These are phyloP conservation scores for Drosophila teissieri DNA, from an alignment of 1,140 invertebrate genomes.

Conservation along the genomic window DNA sequence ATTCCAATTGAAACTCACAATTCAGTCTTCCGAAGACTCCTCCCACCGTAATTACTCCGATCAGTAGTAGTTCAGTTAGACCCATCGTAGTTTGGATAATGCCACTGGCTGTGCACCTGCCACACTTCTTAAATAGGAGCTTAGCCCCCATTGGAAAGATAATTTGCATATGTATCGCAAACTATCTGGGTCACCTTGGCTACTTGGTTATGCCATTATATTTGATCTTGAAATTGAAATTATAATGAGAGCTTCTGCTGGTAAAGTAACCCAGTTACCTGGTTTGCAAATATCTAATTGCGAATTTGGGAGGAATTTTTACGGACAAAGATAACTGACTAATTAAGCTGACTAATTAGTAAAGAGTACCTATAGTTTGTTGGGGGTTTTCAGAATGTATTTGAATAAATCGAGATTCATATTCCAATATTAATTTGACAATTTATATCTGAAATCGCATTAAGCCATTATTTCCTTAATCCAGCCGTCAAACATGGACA, in stretches of 20 bases:
- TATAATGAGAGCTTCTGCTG: conserved; percentile 52
- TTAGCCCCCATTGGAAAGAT: conserved; percentile 35
- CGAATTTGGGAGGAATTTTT: neutral
- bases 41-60: conserved; percentile 19
- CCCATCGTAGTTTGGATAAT: conserved; percentile 45
- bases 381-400: no score
- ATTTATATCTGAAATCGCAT: no score
- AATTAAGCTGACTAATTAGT: no score
- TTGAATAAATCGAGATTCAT: neutral
- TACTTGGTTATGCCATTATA: conserved; percentile 69
- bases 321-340: neutral
- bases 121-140: conserved; percentile 31
- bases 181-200: conserved; percentile 28
- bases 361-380: no score
- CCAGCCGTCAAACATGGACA: conserved; percentile 85
- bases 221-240: conserved; percentile 77
- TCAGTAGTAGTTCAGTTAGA: conserved; percentile 28
- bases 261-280: conserved; percentile 47
- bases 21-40: conserved; percentile 31
- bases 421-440: neutral
- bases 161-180: conserved; percentile 70
- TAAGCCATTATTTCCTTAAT: conserved; percentile 80
- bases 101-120: conserved; percentile 1
- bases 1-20: conserved; percentile 34
- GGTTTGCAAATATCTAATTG: conserved; percentile 10